Evolutionary conservation across 2,888 invertebrate species (phyloP), one percentile per base, ranked within the genome.

Genomic region (Myopa tessellatipennis): DNA sequence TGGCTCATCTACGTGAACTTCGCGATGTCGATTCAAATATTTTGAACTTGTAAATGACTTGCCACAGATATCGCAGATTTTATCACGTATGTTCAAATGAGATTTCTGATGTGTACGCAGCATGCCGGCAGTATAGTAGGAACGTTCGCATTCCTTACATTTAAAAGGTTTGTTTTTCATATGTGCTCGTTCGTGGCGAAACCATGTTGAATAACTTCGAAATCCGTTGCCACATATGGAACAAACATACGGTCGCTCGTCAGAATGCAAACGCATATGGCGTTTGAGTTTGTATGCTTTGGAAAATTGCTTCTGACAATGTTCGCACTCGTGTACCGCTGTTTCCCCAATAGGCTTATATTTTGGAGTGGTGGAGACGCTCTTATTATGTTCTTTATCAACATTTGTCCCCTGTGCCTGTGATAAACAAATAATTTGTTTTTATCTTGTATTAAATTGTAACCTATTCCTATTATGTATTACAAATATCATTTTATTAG

Each of bases 1-100:
- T 14, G 36, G 18, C 16, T 74, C 50, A 14, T 26, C 36, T 3
- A 14, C 40, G 16, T 77, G 79, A n/a, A 67, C 61, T 12, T 61
- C 18, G 10, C 80, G 80, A 73, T 82, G 82, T 40, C 79, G 78
- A 70, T 81, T 79, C 70, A 82, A 78, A 61, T 80, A 68, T 70
- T 82, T 79, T 4, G 79, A 78, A 72, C 79, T 78, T 16, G 79
- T 79, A 77, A 82, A 82, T 12, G 79, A 75, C 77, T 82, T 81
- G 3, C 81, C 81, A 65, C 82, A 82, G 8, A 82, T 75, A 77
- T 82, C 81, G 40, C 82, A 82, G 34, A 81, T 75, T 14, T 79
- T 79, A 63, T 81, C 80, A 14, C 80, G 76, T 73, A 79, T 82
- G 38, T 79, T 80, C 45, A 78, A 76, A 40, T 82, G 82, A 7